phyloP scores from a whole-genome alignment of 1,140 invertebrate species.

The Tachypleus tridentatus region DNA sequence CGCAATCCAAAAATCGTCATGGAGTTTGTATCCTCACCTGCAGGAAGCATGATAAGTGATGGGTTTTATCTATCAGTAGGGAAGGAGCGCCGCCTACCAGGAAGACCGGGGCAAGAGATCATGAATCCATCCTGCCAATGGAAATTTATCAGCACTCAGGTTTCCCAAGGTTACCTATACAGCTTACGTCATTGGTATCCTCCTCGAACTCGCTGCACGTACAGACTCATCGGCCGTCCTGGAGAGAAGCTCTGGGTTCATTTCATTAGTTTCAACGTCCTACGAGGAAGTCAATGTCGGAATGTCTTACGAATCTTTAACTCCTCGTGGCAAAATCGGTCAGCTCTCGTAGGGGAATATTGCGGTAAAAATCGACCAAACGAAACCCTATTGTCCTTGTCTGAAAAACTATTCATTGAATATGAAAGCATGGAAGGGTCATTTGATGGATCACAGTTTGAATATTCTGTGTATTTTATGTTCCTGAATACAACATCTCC shows the following conservation, averaged over 20 bases:
- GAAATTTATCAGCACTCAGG: not conserved
- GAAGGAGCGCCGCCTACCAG: not conserved
- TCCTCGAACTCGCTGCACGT: slow-evolving; percentile 76
- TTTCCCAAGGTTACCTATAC: not conserved
- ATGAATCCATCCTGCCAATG: not conserved
- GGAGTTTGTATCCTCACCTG: slow-evolving; percentile 76
- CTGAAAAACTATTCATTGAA: not conserved
- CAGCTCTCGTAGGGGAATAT: not conserved
- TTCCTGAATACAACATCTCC: not conserved
- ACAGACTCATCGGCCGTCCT: slow-evolving; percentile 64
- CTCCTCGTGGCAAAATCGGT: not conserved
- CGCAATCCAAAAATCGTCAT: slow-evolving; percentile 71
- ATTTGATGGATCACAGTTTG: slow-evolving; percentile 2
- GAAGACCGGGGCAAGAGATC: slow-evolving; percentile 1
- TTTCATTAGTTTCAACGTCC: not conserved
- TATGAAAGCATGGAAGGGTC: slow-evolving; percentile 2
- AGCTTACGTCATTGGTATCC: slow-evolving; percentile 34
- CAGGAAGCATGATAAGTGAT: slow-evolving; percentile 28
- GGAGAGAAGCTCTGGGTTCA: slow-evolving; percentile 43
- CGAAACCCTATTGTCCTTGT: slow-evolving; percentile 1
- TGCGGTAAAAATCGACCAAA: not conserved
- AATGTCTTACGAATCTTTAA: not conserved
- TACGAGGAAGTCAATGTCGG: not conserved
- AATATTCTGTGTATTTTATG: slow-evolving; percentile 4
- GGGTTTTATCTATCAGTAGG: slow-evolving; percentile 3